Percentiles rank a stretch among this genome's conserved stretches.
phyloP scores from a whole-genome alignment of 2,113 vertebrate genomes.

The Oncorhynchus keta region DNA sequence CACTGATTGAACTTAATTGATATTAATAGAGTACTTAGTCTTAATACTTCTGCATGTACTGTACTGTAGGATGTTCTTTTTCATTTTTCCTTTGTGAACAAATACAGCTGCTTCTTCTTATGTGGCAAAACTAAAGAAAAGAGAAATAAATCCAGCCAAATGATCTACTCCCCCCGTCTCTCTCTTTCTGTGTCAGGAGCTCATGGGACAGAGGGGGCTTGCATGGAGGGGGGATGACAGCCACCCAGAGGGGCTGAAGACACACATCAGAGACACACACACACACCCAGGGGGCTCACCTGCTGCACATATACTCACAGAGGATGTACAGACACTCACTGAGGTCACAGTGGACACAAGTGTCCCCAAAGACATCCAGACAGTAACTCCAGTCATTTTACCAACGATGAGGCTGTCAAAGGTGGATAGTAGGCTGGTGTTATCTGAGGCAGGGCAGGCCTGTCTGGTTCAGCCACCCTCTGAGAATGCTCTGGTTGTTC shows the following conservation, averaged over 20 bases:
- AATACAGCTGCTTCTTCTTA: not conserved
- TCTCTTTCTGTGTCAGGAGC: slow-evolving; percentile 68
- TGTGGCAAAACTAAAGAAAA: slow-evolving; percentile 34
- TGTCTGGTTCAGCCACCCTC: not conserved
- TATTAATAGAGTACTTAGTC: slow-evolving; percentile 28
- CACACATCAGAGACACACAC: slow-evolving; percentile 17
- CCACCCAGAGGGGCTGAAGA: slow-evolving; percentile 45
- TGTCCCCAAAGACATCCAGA: not conserved
- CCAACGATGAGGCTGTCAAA: not conserved
- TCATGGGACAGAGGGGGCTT: slow-evolving; percentile 44
- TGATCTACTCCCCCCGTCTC: slow-evolving; percentile 56
- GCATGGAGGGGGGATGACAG: slow-evolving; percentile 48
- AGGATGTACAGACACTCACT: not conserved
- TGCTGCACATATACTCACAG: not conserved
- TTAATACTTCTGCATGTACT: slow-evolving; percentile 46
- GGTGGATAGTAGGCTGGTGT: not conserved
- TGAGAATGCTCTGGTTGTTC: not conserved
- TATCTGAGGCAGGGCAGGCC: not conserved
- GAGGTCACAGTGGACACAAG: not conserved
- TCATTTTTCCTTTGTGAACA: slow-evolving; percentile 38
- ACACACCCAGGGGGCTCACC: not conserved
- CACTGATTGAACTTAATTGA: slow-evolving; percentile 50
- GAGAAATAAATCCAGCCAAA: slow-evolving; percentile 57
- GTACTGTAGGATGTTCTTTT: slow-evolving; percentile 39
- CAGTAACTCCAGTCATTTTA: not conserved